Base-by-base conservation (phyloP, 2,113 vertebrate species). In the Sakesphorus luctuosus region DNA sequence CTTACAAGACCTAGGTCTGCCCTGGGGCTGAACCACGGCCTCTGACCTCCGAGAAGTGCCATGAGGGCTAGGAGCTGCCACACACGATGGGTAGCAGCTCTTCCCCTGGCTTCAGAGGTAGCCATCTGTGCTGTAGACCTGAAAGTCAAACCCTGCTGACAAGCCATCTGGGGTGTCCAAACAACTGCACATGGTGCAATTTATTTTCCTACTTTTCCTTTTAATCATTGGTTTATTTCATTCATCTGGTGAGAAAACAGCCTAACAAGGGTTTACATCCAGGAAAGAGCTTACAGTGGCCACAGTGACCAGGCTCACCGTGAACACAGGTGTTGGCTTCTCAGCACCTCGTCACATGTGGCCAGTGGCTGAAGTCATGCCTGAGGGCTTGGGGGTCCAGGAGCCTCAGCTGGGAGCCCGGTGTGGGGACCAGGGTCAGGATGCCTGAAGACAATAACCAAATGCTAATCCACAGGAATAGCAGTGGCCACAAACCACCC, bases 161-260 rank as follows among this genome's bases (percentile, higher is more conserved):
- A 90, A 96, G 74, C 91, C 96, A 91, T 94, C 94, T 96, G 95
- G 95, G 93, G 72, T 95, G 92, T 94, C 96, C 93, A 93, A 96
- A 91, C 2, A 59, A 84, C 88, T 96, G 87, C 95, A 91, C 94
- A 77, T 88, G 93, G 90, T 86, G 82, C 89, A 89, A 93, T 96
- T 95, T 95, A 96, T 96, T 96, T 96, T 94, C 91, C 84, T 95
- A 67, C 87, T 80, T 96, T 95, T 95, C 78, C 91, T 91, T 95
- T 95, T 96, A 96, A 96, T 97, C 91, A 91, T 23, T 90, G 90
- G 87, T 92, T 91, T 96, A 94, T 91, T 95, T 96, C 92, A 90
- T 95, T 95, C 75, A 65, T 91, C 82, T 73, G 59, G 72, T 90
- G 85, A 91, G 82, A 91, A 94, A 88, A 91, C 59, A 93, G 90